Base-by-base conservation (phyloP, 2,113 vertebrate species). In the Corapipo altera region DNA sequence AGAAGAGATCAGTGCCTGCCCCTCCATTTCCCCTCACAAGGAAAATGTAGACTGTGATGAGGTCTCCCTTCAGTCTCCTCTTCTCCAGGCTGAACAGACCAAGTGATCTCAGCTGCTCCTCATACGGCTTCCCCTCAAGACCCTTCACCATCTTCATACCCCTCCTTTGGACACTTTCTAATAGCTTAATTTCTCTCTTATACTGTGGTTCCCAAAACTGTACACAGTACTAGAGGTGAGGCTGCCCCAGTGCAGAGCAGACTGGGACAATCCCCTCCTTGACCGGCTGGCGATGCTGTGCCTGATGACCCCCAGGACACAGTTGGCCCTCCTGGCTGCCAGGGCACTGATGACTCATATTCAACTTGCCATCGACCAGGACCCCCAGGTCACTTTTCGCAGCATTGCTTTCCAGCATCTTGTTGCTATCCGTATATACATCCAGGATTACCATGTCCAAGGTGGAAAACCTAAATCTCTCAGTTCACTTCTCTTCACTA, bases 221-320 rank as follows among this genome's bases (percentile, higher is more conserved):
- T 28, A 2, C 37, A 2, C 23, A 82, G 0, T 0, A n/a, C 20
- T 67, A 8, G 2, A 61, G 37, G 3, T 46, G 54, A 75, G 70
- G 39, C n/a, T 0, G 0, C 13, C 3, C 8, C 87, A 58, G 26
- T 0, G 7, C 32, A 73, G 69, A 37, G 37, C 37, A 74, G 37
- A 67, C 33, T 1, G 0, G 61, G 15, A 61, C 77, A 75, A 81
- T 59, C 23, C 46, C 69, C 37, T 59, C 46, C 37, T 59, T 24
- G 6, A n/a, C 33, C 0, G 0, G 37, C 28, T 67, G 46, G 8
- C 0, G 0, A 67, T 46, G 70, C 52, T 74, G n/a, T 39, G 16
- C 30, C 23, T 69, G 46, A 32, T 69, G 20, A 11, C 0, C 18
- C 28, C 19, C 52, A 67, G 54, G 46, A 39, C 54, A 82, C 0